Conservation (phyloP, 2,113 vertebrate genomes). For the Cheilinus undulatus region DNA sequence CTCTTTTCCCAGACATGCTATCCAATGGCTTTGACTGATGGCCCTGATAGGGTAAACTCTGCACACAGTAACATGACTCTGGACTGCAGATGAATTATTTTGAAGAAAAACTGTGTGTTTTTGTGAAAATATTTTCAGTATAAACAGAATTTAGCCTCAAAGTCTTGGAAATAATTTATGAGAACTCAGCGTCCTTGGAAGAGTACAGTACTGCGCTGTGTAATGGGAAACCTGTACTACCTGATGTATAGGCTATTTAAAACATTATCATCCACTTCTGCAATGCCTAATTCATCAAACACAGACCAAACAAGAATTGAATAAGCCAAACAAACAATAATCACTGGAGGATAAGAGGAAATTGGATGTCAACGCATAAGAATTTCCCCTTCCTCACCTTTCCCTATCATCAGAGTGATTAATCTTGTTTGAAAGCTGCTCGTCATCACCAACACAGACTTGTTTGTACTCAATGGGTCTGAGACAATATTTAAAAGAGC, state of each 20-base stretch:
- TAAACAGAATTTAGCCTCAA: conserved; percentile 22
- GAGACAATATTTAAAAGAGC: conserved; percentile 8
- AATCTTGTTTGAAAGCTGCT: conserved; percentile 59
- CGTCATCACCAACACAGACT: conserved; percentile 35
- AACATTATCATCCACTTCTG: neutral
- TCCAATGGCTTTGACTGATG: conserved; percentile 26
- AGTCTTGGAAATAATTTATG: conserved; percentile 4
- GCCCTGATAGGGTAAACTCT: conserved; percentile 40
- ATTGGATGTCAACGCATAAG: conserved; percentile 54
- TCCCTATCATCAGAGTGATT: conserved; percentile 42
- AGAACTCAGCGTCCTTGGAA: conserved; percentile 26
- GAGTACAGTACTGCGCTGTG: neutral
- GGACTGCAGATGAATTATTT: conserved; percentile 9
- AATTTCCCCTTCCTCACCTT: conserved; percentile 27
- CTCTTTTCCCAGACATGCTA: conserved; percentile 30
- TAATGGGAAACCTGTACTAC: neutral
- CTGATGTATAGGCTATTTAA: conserved; percentile 8
- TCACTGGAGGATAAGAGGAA: conserved; percentile 16
- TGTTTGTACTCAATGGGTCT: conserved; percentile 24
- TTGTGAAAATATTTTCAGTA: conserved; percentile 21
- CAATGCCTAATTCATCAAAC: conserved; percentile 18
- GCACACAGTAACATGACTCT: conserved; percentile 26
- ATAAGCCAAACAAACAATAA: conserved; percentile 34
- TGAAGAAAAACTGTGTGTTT: conserved; percentile 25
- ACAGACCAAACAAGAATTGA: neutral